Evolutionary conservation across 35 echinoderm and acorn worm genomes (phyloP).

Genomic region (Lytechinus pictus): DNA sequence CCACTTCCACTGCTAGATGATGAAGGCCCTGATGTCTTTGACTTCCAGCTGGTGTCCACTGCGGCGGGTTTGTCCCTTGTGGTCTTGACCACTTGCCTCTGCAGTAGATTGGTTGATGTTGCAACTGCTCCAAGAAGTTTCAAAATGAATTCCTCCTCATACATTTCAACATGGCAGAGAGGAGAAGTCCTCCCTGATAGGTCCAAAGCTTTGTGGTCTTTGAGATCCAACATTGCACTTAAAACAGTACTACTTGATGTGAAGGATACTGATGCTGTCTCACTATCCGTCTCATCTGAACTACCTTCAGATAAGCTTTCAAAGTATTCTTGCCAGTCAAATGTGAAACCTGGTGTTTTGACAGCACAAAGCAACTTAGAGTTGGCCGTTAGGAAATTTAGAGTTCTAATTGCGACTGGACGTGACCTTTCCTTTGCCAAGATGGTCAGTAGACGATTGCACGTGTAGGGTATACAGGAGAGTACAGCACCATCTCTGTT

Average conservation of each 20-base stretch:
- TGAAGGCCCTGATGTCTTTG: conserved; percentile 10
- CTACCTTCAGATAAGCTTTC: neutral
- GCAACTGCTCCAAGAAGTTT: conserved; percentile 78
- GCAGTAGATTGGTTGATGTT: conserved; percentile 77
- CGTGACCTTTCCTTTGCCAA: conserved; percentile 61
- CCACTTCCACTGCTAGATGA: neutral
- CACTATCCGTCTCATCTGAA: conserved; percentile 1
- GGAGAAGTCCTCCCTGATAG: conserved; percentile 69
- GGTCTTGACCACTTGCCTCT: conserved; percentile 63
- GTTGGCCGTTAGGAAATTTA: conserved; percentile 69
- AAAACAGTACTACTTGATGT: conserved; percentile 14
- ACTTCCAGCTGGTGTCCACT: neutral
- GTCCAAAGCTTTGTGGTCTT: conserved; percentile 61
- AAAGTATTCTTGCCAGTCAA: conserved; percentile 61
- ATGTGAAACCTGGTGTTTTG: conserved; percentile 45
- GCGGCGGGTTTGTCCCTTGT: neutral
- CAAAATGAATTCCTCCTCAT: conserved; percentile 83
- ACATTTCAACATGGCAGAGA: conserved; percentile 62
- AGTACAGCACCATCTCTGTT: neutral
- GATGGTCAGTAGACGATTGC: conserved; percentile 48
- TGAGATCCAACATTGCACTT: conserved; percentile 51
- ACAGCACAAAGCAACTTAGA: conserved; percentile 58
- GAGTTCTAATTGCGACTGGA: conserved; percentile 60
- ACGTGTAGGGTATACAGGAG: conserved; percentile 57
- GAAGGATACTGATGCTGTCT: neutral